phyloP scores from a whole-genome alignment of 2,888 invertebrate species.

The Metallyticus violacea region DNA sequence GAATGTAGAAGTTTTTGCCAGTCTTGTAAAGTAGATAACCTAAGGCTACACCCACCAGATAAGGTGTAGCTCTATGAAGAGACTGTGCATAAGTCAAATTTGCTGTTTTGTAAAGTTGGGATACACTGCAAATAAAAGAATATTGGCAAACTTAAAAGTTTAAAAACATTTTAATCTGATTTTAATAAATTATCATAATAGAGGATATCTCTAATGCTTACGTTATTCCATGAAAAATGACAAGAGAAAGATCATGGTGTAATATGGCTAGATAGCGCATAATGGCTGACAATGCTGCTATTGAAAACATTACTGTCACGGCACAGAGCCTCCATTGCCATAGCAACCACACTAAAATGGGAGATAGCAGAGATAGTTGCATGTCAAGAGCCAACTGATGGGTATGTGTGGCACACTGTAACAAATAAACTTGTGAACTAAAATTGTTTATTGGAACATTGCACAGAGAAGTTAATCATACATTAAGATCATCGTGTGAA shows the following conservation, averaged over 20 bases:
- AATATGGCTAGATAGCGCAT: conserved; percentile 60
- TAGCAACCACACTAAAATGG: conserved; percentile 62
- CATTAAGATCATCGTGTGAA: too few relatives aligned
- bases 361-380: conserved; percentile 65
- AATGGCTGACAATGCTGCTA: conserved; percentile 59
- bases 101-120: conserved; percentile 66
- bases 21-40: conserved; percentile 55
- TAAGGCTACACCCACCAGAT: conserved; percentile 61
- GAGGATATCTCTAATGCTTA: conserved; percentile 42
- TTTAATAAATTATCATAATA: not conserved
- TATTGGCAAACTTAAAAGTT: not conserved
- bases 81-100: conserved; percentile 61
- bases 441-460: too few relatives aligned
- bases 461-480: too few relatives aligned
- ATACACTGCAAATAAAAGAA: conserved; percentile 52
- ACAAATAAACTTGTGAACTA: conserved; percentile 32
- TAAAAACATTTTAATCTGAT: not conserved
- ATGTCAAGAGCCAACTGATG: conserved; percentile 72
- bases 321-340: conserved; percentile 56
- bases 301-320: conserved; percentile 53
- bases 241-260: conserved; percentile 60
- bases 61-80: conserved; percentile 63
- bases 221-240: conserved; percentile 69
- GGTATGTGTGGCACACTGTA: conserved; percentile 72
- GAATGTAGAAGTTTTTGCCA: conserved; percentile 45